Base-by-base conservation (phyloP, 2,888 invertebrate genomes). In the Acronicta leporina region DNA sequence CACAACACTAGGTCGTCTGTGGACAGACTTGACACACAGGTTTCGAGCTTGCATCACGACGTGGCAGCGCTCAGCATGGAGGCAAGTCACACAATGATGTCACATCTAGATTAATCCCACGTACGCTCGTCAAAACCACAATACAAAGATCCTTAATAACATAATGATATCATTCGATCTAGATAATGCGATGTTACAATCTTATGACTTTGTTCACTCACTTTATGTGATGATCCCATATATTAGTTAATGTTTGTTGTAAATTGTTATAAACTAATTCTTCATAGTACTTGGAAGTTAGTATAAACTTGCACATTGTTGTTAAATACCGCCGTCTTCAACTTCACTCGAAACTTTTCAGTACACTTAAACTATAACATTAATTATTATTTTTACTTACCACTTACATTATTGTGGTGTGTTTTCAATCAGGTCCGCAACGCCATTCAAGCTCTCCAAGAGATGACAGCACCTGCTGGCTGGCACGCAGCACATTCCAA, bases 1-100 rank as follows among this genome's bases (percentile, higher is more conserved):
- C 92, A 94, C 79, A 90, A 94, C 74, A 94, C 94, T 2, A 87
- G 92, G 63, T 94, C 94, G 3, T 95, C 94, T 8, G 96, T 97
- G 13, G 98, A 98, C 79, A 95, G 97, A 75, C 93, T 98, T 42
- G 98, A 98, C 83, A 96, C 96, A 0, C 98, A 98, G 87, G 97
- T 98, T 49, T 96, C 97, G 13, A 96, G 96, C 45, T 89, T 98
- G 66, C 98, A 98, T 83, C 97, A 98, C 79, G 98, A 98, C 87
- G 97, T 98, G 16, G 97, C 97, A 0, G 96, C 97, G 25, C 95
- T 98, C 43, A 98, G 98, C 83, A 96, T 96, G 88, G 98, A 97
- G 95, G 97, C 96, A 88, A 90, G 87, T 71, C 53, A 68, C 68
- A 75, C 71, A 59, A 54, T 77, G 45, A 66, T 47, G 47, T 73